A percentile compares a stretch with the other conserved stretches of the same genome.
phyloP scores from a whole-genome alignment of 1,140 invertebrate genomes.

The Oncopeltus fasciatus region DNA sequence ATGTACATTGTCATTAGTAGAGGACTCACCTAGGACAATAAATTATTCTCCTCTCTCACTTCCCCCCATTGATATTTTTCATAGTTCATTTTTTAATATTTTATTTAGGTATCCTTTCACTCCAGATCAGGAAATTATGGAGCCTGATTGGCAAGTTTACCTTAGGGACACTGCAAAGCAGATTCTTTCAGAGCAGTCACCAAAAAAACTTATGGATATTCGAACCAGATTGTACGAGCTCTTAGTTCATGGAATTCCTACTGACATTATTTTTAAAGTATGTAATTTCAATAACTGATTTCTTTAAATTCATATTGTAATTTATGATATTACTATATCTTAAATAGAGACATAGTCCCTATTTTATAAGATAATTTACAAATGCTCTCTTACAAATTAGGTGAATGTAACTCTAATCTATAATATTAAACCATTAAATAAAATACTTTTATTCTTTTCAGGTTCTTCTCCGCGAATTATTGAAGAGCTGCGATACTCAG shows the following conservation, averaged over 20 bases:
- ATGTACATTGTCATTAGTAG: no score
- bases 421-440: not conserved
- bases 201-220: conserved; percentile 69
- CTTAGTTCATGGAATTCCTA: conserved; percentile 83
- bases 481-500: conserved; percentile 78
- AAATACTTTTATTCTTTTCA: conserved; percentile 22
- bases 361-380: no score
- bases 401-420: no score
- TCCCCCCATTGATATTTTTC: no score
- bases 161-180: conserved; percentile 73
- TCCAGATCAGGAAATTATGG: conserved; percentile 62
- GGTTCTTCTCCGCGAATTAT: conserved; percentile 68
- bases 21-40: no score
- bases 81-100: no score
- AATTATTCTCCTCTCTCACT: no score
- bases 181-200: conserved; percentile 78
- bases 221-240: conserved; percentile 84
- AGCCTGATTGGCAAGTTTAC: conserved; percentile 88
- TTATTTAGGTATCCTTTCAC: conserved; percentile 59
- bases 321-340: no score
- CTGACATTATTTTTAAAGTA: conserved; percentile 76
- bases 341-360: no score
- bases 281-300: not conserved
- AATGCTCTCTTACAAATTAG: no score
- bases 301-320: no score